These are phyloP conservation scores for Teleopsis dalmanni DNA, from an alignment of 1,140 invertebrate genomes.

Conservation along the genomic window DNA sequence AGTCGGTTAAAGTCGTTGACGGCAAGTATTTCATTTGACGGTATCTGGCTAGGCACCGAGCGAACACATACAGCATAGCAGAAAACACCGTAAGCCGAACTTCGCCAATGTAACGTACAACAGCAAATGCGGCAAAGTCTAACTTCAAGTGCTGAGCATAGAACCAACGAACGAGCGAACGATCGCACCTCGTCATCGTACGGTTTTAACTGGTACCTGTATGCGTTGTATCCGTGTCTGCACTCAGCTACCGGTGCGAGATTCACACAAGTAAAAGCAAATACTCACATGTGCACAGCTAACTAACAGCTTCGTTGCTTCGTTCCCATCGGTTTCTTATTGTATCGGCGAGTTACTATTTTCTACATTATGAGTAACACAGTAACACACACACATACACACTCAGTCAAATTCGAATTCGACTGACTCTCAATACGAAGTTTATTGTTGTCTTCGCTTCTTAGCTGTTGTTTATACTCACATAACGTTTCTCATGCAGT, in stretches of 20 bases:
- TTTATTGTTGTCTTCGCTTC: not conserved
- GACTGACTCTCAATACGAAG: not conserved
- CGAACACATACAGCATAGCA: not conserved
- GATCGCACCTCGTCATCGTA: too few species aligned
- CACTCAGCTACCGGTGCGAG: too few species aligned
- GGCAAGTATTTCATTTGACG: not conserved
- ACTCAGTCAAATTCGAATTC: not conserved
- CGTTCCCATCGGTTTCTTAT: too few species aligned
- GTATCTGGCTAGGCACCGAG: not conserved
- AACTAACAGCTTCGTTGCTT: too few species aligned
- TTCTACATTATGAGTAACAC: too few species aligned
- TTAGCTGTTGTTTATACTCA: slow-evolving; percentile 24
- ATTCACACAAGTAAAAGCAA: too few species aligned
- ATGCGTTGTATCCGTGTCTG: too few species aligned
- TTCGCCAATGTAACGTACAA: slow-evolving; percentile 9
- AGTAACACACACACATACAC: too few species aligned
- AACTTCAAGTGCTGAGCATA: not conserved
- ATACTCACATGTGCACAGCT: too few species aligned
- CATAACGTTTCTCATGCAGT: slow-evolving; percentile 42
- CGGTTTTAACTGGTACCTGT: too few species aligned
- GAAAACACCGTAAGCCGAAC: slow-evolving; percentile 31
- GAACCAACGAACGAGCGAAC: not conserved
- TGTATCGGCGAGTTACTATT: too few species aligned
- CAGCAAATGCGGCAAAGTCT: slow-evolving; percentile 8
- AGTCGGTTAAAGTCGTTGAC: not conserved